Conservation (phyloP, 2,113 vertebrate species). For the Dascyllus trimaculatus region DNA sequence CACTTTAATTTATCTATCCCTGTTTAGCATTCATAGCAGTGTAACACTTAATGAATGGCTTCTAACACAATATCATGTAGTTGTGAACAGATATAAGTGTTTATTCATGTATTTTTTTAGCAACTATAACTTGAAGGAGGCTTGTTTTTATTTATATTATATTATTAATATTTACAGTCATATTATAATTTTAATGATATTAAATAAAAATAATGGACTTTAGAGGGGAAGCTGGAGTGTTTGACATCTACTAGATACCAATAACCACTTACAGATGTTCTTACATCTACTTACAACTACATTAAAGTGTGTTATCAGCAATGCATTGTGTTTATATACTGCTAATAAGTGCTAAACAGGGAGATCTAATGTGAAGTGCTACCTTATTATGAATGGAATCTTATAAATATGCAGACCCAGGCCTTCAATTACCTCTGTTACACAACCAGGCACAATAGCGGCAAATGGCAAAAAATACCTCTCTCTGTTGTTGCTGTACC, state of each 20-base stretch:
- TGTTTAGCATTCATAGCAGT: neutral
- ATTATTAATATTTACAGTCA: neutral
- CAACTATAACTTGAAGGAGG: neutral
- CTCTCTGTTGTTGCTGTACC: conserved; percentile 47
- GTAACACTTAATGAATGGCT: neutral
- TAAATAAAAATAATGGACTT: neutral
- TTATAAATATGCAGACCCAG: conserved; percentile 19
- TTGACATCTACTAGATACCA: neutral
- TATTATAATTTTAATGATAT: neutral
- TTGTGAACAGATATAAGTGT: neutral
- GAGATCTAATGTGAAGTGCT: neutral
- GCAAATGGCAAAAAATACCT: conserved; percentile 31
- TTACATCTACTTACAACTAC: neutral
- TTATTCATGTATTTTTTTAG: neutral
- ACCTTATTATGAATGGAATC: conserved; percentile 2
- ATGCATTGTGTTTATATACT: neutral
- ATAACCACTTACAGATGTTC: neutral
- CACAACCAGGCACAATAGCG: conserved; percentile 24
- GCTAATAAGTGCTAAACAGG: neutral
- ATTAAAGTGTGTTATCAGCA: neutral
- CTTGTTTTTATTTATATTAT: neutral
- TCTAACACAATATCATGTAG: neutral
- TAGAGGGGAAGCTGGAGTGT: neutral
- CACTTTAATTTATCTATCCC: neutral
- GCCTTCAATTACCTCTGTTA: conserved; percentile 36